These are phyloP conservation scores for Hypomecis atomaria DNA, from an alignment of 2,888 invertebrate species.

Conservation along the genomic window DNA sequence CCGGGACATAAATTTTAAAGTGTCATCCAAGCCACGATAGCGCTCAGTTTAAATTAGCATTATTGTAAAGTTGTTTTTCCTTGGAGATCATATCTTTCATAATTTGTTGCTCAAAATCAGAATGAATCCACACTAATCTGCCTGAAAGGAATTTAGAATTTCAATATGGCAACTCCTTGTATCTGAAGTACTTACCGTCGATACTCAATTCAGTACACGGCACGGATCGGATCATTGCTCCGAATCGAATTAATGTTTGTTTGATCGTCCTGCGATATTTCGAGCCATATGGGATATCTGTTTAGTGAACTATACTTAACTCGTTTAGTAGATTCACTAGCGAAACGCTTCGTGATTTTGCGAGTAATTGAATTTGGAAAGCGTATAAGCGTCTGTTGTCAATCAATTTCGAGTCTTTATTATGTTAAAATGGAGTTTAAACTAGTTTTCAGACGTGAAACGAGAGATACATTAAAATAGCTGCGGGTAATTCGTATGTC, in stretches of 20 bases:
- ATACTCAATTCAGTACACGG: conserved; percentile 25
- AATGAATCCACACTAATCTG: neutral
- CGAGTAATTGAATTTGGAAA: conserved; percentile 16
- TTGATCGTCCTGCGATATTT: conserved; percentile 37
- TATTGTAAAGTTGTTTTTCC: neutral
- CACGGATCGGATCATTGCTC: conserved; percentile 44
- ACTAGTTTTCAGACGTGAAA: neutral
- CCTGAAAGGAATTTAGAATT: conserved; percentile 13
- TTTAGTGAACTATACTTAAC: conserved; percentile 26
- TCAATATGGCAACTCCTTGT: conserved; percentile 12
- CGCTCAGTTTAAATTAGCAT: too few relatives aligned
- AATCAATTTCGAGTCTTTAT: neutral
- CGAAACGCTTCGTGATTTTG: conserved; percentile 12
- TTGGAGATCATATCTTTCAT: too few relatives aligned
- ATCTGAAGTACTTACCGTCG: conserved; percentile 16
- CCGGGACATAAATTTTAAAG: too few relatives aligned
- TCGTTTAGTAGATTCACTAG: conserved; percentile 21
- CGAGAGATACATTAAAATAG: neutral
- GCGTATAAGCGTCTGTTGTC: conserved; percentile 10
- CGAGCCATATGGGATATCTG: conserved; percentile 25
- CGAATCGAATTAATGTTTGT: conserved; percentile 52
- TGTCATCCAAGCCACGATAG: too few relatives aligned
- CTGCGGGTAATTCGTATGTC: too few relatives aligned
- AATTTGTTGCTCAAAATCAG: neutral
- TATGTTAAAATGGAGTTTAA: neutral